Evolutionary conservation across 2,797 vertebrate genomes (phyloP), one percentile per base, ranked within the genome.

Genomic region (Helicolenus hilgendorfi): DNA sequence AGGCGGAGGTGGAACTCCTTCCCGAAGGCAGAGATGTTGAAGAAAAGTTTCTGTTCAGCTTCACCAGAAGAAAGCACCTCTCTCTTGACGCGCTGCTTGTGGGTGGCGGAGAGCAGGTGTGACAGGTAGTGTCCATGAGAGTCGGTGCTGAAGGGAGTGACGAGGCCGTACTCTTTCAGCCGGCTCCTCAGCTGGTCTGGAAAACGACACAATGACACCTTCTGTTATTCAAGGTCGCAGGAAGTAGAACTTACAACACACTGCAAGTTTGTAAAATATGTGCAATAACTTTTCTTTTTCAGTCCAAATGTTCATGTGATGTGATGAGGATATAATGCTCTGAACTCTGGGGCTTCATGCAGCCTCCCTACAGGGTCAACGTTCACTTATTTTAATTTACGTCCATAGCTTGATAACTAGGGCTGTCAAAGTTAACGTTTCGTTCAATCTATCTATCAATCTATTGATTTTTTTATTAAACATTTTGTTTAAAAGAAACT

Each of bases 1-100:
- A 99, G 96, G 0, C 98, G 96, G n/a, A 99, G 98, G 67, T 99
- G 99, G 94, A 99, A 99, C 85, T 99, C 98, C 95, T 96, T 98
- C 35, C 98, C 99, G 1, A 99, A 99, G 3, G 98, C 99, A 0
- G 98, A 98, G 93, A 99, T 87, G 5, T 99, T 99, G 91, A 99
- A 99, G 87, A 98, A 99, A 4, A 99, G 96, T 26, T 85, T 90
- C 77, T 91, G 96, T 0, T 94, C 91, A 1, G 95, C 72, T 1
- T 84, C 84, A 2, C 58, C 91, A 0, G 85, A 81, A 3, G 96
- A 76, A 2, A 89, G 59, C 11, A 11, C 95, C 49, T 98, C 98
- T 81, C 99, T 97, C 11, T 96, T 86, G 15, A 96, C 97, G 0
- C 99, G 98, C 91, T 98, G 98, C 89, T 98, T 98, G 91, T 98